Evolutionary conservation across 2,113 vertebrate genomes (phyloP).

Genomic region (Nothocercus julius): DNA sequence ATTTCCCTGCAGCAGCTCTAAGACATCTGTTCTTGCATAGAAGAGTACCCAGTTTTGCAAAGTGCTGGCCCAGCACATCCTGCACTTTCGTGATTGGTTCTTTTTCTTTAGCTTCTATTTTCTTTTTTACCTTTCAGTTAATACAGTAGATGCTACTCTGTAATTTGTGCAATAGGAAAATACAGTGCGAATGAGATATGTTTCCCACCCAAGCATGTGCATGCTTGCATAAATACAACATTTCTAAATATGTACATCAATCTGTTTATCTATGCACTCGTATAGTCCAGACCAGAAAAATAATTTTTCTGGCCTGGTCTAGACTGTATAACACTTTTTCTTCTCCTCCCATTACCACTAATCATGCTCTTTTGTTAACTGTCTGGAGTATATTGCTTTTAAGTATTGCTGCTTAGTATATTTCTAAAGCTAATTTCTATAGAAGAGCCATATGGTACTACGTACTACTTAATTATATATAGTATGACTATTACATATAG

Average conservation of each 20-base stretch:
- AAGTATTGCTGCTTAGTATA: not conserved
- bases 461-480: not conserved
- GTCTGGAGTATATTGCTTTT: not conserved
- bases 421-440: constrained; percentile 7
- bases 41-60: not conserved
- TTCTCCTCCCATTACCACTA: not conserved
- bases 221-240: too few relatives aligned
- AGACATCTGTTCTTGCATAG: not conserved
- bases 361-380: not conserved
- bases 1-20: not conserved
- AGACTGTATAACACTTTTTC: not conserved
- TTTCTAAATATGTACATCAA: too few relatives aligned
- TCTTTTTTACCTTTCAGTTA: not conserved
- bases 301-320: not conserved
- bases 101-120: not conserved
- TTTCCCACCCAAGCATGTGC: not conserved
- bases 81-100: not conserved
- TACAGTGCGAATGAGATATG: not conserved
- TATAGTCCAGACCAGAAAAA: not conserved
- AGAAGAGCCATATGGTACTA: not conserved
- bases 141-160: not conserved
- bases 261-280: too few relatives aligned
- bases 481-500: too few relatives aligned
- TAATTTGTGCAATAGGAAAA: not conserved
- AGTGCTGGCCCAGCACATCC: not conserved